Conservation (phyloP, 2,797 vertebrate species). For the Myiotriccus ornatus region DNA sequence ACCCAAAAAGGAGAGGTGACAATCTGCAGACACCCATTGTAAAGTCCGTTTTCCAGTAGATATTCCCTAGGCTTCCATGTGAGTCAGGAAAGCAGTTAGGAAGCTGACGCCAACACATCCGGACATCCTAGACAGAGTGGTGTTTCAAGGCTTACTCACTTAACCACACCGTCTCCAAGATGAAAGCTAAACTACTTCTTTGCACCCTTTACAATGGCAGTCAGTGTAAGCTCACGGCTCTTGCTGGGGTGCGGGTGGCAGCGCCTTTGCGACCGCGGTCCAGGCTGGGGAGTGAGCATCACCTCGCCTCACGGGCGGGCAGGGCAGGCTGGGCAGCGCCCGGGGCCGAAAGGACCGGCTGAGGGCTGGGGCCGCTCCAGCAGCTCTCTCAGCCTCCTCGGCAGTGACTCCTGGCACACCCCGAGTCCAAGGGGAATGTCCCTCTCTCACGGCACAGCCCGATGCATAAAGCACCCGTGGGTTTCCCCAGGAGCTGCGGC, state of each 20-base stretch:
- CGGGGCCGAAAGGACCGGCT: fast-evolving
- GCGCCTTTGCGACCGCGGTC: fast-evolving
- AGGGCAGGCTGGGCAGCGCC: neutral
- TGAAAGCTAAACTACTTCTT: neutral
- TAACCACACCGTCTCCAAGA: neutral
- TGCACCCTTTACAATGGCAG: neutral
- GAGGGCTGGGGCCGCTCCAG: neutral
- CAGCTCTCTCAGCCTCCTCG: neutral
- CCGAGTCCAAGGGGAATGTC: neutral
- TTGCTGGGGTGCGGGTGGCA: neutral
- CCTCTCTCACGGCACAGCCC: neutral
- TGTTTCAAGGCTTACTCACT: neutral
- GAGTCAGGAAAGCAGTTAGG: neutral
- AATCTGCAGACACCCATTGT: neutral
- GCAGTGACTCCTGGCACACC: neutral
- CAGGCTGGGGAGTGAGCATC: fast-evolving
- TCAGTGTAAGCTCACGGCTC: fast-evolving
- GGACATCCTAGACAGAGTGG: neutral
- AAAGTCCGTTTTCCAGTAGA: neutral
- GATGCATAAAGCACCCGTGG: fast-evolving
- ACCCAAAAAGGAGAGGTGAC: neutral
- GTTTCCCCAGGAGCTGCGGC: fast-evolving
- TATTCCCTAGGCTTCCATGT: neutral
- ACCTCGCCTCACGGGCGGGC: neutral
- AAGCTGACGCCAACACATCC: neutral